Conservation (phyloP, 2,113 vertebrate genomes). For the Amazona vittata region DNA sequence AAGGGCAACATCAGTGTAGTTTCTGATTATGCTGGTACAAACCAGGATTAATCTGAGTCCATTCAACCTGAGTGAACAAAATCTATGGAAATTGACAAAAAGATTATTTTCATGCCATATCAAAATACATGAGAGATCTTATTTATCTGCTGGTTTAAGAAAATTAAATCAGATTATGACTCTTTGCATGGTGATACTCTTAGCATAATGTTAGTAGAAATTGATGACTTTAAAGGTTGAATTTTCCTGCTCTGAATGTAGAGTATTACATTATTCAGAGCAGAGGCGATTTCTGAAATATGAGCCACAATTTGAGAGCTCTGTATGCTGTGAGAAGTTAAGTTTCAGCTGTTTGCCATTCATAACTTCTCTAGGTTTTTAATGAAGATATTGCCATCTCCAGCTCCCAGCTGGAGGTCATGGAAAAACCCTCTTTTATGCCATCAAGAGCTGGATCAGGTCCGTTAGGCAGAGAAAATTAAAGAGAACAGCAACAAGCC, state of each 20-base stretch:
- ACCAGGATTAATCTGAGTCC: neutral
- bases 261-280: neutral
- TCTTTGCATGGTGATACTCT: neutral
- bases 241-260: neutral
- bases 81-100: neutral
- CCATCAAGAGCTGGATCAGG: conserved; percentile 24
- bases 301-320: neutral
- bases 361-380: neutral
- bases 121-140: neutral
- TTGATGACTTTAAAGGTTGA: neutral
- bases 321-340: neutral
- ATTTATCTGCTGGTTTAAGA: neutral
- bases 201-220: neutral
- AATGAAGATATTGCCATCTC: conserved; percentile 24
- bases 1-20: neutral
- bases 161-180: neutral
- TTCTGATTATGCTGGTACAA: neutral
- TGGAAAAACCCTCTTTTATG: neutral
- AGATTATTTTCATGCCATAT: neutral
- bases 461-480: conserved; percentile 60
- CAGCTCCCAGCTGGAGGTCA: conserved; percentile 21
- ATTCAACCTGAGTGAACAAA: neutral
- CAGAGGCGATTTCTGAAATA: neutral
- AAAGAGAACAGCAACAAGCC: conserved; percentile 54
- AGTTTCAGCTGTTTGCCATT: neutral